These are phyloP conservation scores for Cartodere bifasciata DNA, from an alignment of 2,888 invertebrate species.

Conservation along the genomic window DNA sequence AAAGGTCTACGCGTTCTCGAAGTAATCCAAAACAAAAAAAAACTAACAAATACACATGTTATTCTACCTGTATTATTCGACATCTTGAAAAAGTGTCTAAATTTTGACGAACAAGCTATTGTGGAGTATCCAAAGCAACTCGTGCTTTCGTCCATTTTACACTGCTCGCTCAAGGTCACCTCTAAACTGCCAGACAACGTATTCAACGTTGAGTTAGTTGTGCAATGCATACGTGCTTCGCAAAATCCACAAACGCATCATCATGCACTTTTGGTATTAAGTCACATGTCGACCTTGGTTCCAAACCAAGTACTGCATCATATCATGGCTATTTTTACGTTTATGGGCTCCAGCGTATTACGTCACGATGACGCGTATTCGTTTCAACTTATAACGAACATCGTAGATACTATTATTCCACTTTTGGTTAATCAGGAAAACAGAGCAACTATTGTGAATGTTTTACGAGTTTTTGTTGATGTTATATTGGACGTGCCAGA, in stretches of 20 bases:
- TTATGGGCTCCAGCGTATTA: slow-evolving; percentile 88
- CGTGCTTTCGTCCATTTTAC: slow-evolving; percentile 62
- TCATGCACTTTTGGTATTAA: slow-evolving; percentile 75
- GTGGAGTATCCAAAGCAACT: slow-evolving; percentile 86
- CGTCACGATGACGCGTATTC: slow-evolving; percentile 92
- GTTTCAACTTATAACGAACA: slow-evolving; percentile 82
- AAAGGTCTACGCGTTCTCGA: slow-evolving; percentile 70
- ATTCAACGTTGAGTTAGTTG: slow-evolving; percentile 62
- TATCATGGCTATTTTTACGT: slow-evolving; percentile 94
- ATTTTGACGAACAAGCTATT: slow-evolving; percentile 67
- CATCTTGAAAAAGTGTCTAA: slow-evolving; percentile 62
- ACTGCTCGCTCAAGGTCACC: slow-evolving; percentile 50
- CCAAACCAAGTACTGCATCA: slow-evolving; percentile 82
- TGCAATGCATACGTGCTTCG: slow-evolving; percentile 80
- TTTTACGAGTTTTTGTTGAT: slow-evolving; percentile 81
- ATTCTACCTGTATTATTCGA: slow-evolving; percentile 68
- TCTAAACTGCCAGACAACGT: slow-evolving; percentile 38
- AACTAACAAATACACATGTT: slow-evolving; percentile 50
- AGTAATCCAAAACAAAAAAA: slow-evolving; percentile 74
- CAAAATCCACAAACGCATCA: slow-evolving; percentile 94
- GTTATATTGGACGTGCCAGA: slow-evolving; percentile 86
- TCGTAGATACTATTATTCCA: slow-evolving; percentile 82
- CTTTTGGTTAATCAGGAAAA: slow-evolving; percentile 42
- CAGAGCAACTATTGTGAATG: slow-evolving; percentile 43
- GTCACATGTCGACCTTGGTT: slow-evolving; percentile 62